Evolutionary conservation across 2,797 vertebrate species (phyloP).

Genomic region (Podarcis lilfordi): DNA sequence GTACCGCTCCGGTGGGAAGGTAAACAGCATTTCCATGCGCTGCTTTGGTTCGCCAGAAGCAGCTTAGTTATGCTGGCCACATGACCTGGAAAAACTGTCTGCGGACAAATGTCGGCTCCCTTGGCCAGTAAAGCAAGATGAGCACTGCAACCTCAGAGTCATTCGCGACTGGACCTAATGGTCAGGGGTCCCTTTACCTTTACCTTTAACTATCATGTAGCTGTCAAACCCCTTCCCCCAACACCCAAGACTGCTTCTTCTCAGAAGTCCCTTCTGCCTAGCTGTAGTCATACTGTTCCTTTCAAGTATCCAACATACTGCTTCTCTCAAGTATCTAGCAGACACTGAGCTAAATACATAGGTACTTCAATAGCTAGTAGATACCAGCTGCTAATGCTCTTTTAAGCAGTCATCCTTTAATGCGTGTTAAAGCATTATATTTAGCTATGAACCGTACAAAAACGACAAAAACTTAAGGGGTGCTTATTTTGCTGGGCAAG

Average conservation of each 20-base stretch:
- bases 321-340: background rate
- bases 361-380: background rate
- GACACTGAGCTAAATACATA: background rate
- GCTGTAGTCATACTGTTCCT: background rate
- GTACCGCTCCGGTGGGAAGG: too few relatives aligned
- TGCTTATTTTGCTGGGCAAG: background rate
- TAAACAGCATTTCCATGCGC: too few relatives aligned
- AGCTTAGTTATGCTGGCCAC: too few relatives aligned
- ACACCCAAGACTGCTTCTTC: background rate
- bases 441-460: background rate
- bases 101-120: too few relatives aligned
- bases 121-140: too few relatives aligned
- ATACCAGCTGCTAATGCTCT: background rate
- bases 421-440: background rate
- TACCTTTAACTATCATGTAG: background rate
- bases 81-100: too few relatives aligned
- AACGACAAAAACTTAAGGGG: background rate
- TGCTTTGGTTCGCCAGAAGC: too few relatives aligned
- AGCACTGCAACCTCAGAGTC: too few relatives aligned
- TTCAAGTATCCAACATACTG: background rate
- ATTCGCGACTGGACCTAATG: too few relatives aligned
- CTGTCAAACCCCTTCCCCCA: background rate
- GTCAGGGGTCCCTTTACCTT: too few relatives aligned
- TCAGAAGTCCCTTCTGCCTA: background rate
- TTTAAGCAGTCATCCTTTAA: background rate